Conservation (phyloP, 1,140 invertebrate species). For the Pachypsylla venusta region DNA sequence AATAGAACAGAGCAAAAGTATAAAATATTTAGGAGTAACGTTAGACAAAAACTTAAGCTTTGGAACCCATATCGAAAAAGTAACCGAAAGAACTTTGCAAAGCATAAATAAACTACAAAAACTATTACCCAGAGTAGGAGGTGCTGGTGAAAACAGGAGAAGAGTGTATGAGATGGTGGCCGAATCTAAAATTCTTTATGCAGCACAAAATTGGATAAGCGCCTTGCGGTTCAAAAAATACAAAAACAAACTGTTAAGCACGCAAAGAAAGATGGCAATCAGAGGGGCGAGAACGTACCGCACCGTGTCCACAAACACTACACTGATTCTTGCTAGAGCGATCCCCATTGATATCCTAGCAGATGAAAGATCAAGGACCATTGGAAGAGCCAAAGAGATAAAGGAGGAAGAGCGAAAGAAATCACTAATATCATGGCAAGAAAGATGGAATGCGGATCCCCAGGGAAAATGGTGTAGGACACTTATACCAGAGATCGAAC, state of each 20-base stretch:
- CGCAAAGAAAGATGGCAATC: neutral
- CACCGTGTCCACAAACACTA: neutral
- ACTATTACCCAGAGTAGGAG: neutral
- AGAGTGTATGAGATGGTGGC: no score
- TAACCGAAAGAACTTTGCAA: neutral
- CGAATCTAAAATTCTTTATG: no score
- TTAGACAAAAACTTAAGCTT: neutral
- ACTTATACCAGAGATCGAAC: neutral
- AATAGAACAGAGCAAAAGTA: neutral
- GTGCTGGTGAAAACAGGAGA: neutral
- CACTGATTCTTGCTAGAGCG: neutral
- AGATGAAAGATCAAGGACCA: no score
- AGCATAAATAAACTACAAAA: neutral
- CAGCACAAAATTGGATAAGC: no score
- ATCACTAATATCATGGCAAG: no score
- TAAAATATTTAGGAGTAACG: slow-evolving; percentile 8
- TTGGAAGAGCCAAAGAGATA: no score
- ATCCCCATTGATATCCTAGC: neutral
- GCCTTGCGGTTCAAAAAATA: no score
- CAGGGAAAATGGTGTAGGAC: neutral
- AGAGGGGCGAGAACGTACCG: neutral
- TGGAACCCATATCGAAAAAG: neutral
- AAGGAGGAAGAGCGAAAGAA: no score
- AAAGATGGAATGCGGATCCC: neutral
- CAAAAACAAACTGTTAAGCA: neutral